Evolutionary conservation across 2,113 vertebrate species (phyloP).

Genomic region (Aplodontia rufa): DNA sequence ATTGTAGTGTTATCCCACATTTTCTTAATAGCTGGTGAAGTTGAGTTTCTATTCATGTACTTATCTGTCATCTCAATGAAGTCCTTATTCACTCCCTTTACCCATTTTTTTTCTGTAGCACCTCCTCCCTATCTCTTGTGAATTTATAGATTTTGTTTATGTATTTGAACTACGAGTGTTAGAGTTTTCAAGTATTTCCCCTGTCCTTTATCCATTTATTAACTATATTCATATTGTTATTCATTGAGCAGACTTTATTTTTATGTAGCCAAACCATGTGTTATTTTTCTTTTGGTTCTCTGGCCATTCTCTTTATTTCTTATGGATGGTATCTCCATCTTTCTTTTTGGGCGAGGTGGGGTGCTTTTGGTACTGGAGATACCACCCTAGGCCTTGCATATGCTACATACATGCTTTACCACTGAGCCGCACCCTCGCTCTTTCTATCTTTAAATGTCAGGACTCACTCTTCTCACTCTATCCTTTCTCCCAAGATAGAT

Average conservation of each 20-base stretch:
- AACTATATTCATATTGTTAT: not conserved
- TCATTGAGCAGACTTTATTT: not conserved
- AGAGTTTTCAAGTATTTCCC: not conserved
- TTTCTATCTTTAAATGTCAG: not conserved
- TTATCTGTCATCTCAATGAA: not conserved
- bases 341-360: not conserved
- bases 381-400: too few species aligned
- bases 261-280: not conserved
- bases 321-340: not conserved
- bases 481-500: not conserved
- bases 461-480: not conserved
- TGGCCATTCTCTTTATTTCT: not conserved
- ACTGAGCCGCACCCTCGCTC: too few species aligned
- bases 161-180: not conserved
- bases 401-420: too few species aligned
- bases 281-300: conserved; percentile 12
- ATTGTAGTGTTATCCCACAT: not conserved
- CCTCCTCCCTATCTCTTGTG: not conserved
- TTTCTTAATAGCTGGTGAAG: not conserved
- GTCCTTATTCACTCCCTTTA: not conserved
- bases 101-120: not conserved
- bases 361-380: too few species aligned
- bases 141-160: not conserved
- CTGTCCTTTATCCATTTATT: not conserved
- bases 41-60: not conserved